Evolutionary conservation across 2,888 invertebrate genomes (phyloP), one percentile per base, ranked within the genome.

Genomic region (Anorthoa munda): DNA sequence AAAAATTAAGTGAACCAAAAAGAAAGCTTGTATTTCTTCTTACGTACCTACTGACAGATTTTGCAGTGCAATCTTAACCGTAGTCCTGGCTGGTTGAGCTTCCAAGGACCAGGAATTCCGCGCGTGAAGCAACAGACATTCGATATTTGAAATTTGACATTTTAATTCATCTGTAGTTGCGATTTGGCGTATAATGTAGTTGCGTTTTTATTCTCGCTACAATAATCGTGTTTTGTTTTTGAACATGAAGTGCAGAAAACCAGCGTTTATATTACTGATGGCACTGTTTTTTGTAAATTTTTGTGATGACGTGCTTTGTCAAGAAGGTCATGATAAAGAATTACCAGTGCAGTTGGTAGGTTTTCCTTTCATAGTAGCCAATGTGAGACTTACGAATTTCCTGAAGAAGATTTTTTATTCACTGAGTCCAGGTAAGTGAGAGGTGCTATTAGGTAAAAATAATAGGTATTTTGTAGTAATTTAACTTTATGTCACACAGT

Each of bases 341-440:
- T 91, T 98, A 72, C 98, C 98, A 5, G 98, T 98, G 21, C 98
- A 98, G 90, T 94, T 98, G 67, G 96, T 98, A 67, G 98, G 98
- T 55, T 98, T 98, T 91, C 98, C 98, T 5, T 97, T 98, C 79
- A 98, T 98, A 87, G 97, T 98, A 71, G 94, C 98, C 65, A 98
- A 98, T 17, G 98, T 98, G 65, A 97, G 98, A 87, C 91, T 98
- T 74, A 97, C 98, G 1, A 98, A 98, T 94, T 98, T 98, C 89
- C 97, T 98, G 69, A 98, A 98, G 94, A 98, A 98, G 93, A 94
- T 98, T 85, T 97, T 98, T 7, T 98, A 98, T 92, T 98, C 98
- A 9, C 93, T 98, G 67, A 98, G 97, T 95, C 98, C 98, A 95
- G 97, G 98, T 98, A 96, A 97, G 97, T 39, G 39, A 0, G 7